Conservation (phyloP, 2,888 invertebrate genomes). For the Melieria crassipennis region DNA sequence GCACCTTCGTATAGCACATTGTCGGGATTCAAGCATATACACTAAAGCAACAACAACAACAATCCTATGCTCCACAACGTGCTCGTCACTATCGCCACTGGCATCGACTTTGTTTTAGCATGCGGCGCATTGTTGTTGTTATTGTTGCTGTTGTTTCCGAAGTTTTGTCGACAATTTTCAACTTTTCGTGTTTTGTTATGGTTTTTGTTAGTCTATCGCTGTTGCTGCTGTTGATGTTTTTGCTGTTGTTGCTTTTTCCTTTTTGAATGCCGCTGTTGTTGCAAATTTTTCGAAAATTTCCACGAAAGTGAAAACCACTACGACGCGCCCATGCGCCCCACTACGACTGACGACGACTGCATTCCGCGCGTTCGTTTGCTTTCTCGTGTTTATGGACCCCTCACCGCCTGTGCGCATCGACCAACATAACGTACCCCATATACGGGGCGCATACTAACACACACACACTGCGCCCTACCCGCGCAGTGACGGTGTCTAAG, state of each 20-base stretch:
- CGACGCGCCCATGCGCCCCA: neutral
- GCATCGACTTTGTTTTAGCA: no score
- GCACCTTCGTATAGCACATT: no score
- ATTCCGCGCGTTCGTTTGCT: no score
- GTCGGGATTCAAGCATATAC: no score
- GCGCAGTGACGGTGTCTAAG: neutral
- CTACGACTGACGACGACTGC: neutral
- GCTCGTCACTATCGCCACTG: no score
- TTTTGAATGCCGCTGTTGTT: conserved; percentile 27
- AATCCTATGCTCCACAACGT: no score
- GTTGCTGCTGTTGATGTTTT: conserved; percentile 39
- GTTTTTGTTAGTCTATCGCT: no score
- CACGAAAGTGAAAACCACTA: conserved; percentile 50
- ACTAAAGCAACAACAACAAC: no score
- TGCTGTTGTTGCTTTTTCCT: conserved; percentile 20
- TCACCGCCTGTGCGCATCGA: no score
- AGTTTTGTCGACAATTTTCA: conserved; percentile 27
- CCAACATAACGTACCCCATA: neutral
- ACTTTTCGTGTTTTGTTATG: no score
- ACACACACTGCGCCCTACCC: neutral
- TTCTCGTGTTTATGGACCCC: no score
- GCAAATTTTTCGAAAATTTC: conserved; percentile 42
- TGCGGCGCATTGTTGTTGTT: neutral
- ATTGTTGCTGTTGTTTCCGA: conserved; percentile 13
- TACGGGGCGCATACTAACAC: neutral